Evolutionary conservation across 2,113 vertebrate species (phyloP), one percentile per base, ranked within the genome.

Genomic region (Nothocercus nigrocapillus): DNA sequence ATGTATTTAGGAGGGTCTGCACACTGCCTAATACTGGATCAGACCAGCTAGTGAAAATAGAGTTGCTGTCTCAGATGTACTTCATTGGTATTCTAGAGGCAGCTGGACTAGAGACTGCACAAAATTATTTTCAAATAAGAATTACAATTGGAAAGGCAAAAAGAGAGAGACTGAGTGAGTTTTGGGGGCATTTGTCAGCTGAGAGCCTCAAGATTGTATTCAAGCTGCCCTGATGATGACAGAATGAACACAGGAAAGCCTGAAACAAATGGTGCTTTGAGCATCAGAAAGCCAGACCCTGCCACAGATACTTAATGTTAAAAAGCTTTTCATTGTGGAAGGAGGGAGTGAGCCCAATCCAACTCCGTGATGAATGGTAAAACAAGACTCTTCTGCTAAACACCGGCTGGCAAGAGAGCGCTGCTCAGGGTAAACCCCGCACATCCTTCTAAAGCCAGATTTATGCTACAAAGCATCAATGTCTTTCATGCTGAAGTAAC

Each of bases 81-180:
- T 58, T 93, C 95, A 93, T 97, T 95, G 96, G 74, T 94, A 97
- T 97, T 93, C 96, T 7, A 16, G 38, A 95, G 45, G 81, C 93
- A 95, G 90, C 90, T 22, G 77, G 93, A 67, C 76, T 64, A 30
- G 78, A 93, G 82, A 85, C 72, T 90, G 95, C 94, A 94, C 90
- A 56, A 82, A 94, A 97, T 94, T 74, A 96, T 94, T 96, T 94
- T 92, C 96, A 89, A 93, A 87, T 91, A 89, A 89, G 95, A 90
- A 89, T 85, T 86, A 93, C 87, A 95, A 89, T 67, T 91, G 94
- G 68, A 91, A 94, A 95, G 76, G 90, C 79, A 82, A 81, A 94
- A 88, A 42, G 88, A 88, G 76, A 78, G 94, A 78, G 83, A 70
- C 3, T 44, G 90, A 84, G 85, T 58, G 86, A 90, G 79, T 68